Conservation (phyloP, 2,888 invertebrate genomes). For the Macrosiphum euphorbiae region DNA sequence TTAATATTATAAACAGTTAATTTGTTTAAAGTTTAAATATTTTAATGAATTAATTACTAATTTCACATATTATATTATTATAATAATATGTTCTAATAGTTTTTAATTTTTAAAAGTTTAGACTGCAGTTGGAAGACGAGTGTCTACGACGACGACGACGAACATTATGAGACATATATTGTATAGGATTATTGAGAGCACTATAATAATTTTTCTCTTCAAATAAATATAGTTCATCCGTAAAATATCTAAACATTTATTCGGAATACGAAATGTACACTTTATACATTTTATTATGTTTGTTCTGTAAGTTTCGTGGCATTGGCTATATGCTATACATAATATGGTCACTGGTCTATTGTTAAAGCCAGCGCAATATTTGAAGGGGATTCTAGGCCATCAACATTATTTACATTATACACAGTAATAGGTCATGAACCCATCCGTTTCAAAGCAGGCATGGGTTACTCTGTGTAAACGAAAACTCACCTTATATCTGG, state of each 20-base stretch:
- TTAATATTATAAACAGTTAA: background rate
- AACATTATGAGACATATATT: background rate
- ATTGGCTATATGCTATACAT: background rate
- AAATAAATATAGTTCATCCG: background rate
- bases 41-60: background rate
- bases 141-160: background rate
- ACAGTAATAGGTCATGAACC: background rate
- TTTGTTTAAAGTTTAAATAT: background rate
- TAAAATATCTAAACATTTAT: background rate
- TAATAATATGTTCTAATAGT: background rate
- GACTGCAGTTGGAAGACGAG: background rate
- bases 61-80: background rate
- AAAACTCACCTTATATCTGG: background rate
- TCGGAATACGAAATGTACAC: background rate
- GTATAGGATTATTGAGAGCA: background rate
- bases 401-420: slow-evolving; percentile 27
- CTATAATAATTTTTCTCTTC: background rate
- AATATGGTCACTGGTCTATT: background rate
- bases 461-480: slow-evolving; percentile 21
- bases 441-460: background rate
- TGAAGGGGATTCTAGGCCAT: background rate
- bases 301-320: background rate
- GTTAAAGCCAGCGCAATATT: background rate
- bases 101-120: background rate
- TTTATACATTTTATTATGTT: background rate